phyloP scores from a whole-genome alignment of 2,888 invertebrate species.

The Morinoia aosen region DNA sequence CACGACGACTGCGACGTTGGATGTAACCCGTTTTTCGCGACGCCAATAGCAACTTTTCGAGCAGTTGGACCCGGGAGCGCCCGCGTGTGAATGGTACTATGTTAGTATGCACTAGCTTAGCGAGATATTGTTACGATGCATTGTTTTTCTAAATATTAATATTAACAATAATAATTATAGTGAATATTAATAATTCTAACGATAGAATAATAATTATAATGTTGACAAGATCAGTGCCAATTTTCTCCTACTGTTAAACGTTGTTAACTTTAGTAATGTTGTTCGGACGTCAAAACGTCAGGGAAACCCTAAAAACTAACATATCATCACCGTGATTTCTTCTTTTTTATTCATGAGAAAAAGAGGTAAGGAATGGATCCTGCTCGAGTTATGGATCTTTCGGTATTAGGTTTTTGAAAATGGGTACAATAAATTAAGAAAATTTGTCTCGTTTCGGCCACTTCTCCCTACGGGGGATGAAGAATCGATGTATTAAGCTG shows the following conservation, averaged over 20 bases:
- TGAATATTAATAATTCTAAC: constrained; percentile 2
- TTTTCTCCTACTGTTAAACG: constrained; percentile 34
- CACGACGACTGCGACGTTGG: background rate
- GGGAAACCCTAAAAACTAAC: background rate
- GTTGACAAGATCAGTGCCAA: constrained; percentile 48
- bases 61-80: background rate
- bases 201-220: background rate
- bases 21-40: background rate
- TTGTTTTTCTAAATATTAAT: constrained; percentile 42
- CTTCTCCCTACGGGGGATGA: background rate
- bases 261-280: constrained; percentile 32
- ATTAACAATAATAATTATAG: constrained; percentile 21
- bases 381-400: background rate
- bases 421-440: background rate
- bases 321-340: background rate
- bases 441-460: background rate
- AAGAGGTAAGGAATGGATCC: background rate
- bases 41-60: background rate
- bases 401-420: background rate
- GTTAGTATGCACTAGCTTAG: constrained; percentile 29
- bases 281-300: background rate
- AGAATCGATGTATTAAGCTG: background rate
- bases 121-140: constrained; percentile 44
- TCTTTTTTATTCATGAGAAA: background rate
- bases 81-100: background rate